Conservation (phyloP, 1,140 invertebrate species). For the Uloborus diversus region DNA sequence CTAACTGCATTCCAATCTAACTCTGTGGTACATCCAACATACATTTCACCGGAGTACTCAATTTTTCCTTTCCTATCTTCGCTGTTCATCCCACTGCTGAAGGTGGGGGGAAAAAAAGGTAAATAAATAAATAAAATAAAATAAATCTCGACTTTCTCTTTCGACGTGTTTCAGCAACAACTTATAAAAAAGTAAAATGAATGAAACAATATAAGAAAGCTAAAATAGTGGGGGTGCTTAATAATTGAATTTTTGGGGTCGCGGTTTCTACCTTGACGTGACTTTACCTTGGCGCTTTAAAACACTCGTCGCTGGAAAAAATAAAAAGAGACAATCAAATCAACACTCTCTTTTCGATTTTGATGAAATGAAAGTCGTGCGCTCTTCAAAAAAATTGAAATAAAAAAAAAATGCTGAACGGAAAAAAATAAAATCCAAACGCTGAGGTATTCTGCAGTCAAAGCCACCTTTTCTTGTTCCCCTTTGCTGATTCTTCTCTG, state of each 20-base stretch:
- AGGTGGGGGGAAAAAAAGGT: too few species aligned
- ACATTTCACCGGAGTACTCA: too few species aligned
- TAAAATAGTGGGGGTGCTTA: constrained; percentile 20
- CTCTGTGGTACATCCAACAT: too few species aligned
- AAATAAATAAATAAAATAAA: too few species aligned
- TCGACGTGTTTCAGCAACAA: background rate
- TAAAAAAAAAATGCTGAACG: constrained; percentile 6
- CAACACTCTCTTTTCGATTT: constrained; percentile 50
- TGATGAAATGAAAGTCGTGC: constrained; percentile 51
- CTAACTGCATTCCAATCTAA: too few species aligned
- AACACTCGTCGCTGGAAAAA: constrained; percentile 24
- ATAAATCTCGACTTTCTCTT: too few species aligned
- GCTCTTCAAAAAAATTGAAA: constrained; percentile 5
- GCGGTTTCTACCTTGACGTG: constrained; percentile 45
- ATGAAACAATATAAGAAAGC: constrained; percentile 22
- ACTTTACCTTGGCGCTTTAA: constrained; percentile 41
- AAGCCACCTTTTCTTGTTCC: background rate
- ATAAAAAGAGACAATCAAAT: constrained; percentile 38
- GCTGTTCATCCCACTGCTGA: too few species aligned
- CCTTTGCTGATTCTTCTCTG: background rate
- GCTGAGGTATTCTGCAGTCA: background rate
- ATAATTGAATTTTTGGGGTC: constrained; percentile 53
- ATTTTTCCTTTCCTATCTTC: too few species aligned
- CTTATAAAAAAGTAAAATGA: constrained; percentile 7
- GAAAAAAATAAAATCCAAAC: background rate